Percentiles rank a stretch among this genome's conserved stretches.
These are phyloP conservation scores for Cairina moschata DNA, from an alignment of 2,113 vertebrate genomes.

Conservation along the genomic window DNA sequence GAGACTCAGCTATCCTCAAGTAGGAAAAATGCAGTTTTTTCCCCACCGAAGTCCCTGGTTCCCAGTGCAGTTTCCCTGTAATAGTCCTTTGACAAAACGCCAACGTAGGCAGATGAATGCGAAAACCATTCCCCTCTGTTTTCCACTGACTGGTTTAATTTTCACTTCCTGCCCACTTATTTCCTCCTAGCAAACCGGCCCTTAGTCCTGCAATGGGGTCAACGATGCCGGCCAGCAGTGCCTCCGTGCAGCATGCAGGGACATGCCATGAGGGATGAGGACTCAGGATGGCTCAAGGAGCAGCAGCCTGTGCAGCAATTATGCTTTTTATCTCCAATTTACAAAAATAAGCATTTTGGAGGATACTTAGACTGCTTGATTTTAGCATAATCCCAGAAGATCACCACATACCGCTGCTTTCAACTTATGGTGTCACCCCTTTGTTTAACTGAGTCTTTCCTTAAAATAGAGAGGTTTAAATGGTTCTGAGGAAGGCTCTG, in stretches of 20 bases:
- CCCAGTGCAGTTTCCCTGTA: not conserved
- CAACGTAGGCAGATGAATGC: not conserved
- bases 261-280: not conserved
- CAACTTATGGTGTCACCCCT: not conserved
- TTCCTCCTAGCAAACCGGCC: not conserved
- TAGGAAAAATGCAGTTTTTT: not conserved
- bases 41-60: not conserved
- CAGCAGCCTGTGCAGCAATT: fast-evolving
- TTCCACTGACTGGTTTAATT: not conserved
- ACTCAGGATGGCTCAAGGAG: fast-evolving
- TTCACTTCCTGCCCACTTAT: not conserved
- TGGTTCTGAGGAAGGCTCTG: slow-evolving; percentile 22
- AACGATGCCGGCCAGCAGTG: not conserved
- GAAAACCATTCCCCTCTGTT: not conserved
- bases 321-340: fast-evolving
- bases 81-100: not conserved
- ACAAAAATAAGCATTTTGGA: not conserved
- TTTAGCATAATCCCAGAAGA: not conserved
- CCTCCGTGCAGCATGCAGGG: fast-evolving
- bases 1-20: not conserved
- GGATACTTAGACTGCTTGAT: not conserved
- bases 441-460: not conserved
- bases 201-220: not conserved
- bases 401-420: not conserved
- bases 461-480: slow-evolving; percentile 25